Conservation (phyloP, 1,140 invertebrate species). For the Paralvinella palmiformis region DNA sequence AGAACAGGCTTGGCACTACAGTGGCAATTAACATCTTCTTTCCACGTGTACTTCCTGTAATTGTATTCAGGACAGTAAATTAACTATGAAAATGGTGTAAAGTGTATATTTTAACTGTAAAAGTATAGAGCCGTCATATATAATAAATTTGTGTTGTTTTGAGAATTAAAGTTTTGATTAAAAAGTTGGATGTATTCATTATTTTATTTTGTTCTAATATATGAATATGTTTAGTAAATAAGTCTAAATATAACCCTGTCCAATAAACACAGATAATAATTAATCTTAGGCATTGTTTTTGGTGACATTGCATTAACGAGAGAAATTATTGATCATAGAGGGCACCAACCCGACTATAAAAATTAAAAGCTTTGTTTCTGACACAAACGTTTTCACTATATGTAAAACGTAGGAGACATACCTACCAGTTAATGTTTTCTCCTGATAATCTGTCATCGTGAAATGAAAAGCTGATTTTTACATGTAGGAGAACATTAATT, state of each 20-base stretch:
- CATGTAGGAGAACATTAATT: too few species aligned
- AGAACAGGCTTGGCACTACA: conserved; percentile 1
- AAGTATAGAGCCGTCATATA: neutral
- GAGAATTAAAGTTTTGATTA: too few species aligned
- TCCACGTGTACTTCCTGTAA: neutral
- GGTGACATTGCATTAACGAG: neutral
- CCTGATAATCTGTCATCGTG: too few species aligned
- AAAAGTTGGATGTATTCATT: conserved; percentile 1
- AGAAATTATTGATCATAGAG: neutral
- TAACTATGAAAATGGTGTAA: neutral
- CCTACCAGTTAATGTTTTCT: too few species aligned
- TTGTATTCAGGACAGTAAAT: neutral
- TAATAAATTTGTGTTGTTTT: neutral
- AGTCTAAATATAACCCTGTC: neutral
- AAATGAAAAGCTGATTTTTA: too few species aligned
- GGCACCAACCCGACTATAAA: neutral
- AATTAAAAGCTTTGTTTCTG: neutral
- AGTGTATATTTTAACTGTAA: neutral
- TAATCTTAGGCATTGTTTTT: too few species aligned
- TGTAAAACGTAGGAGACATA: neutral
- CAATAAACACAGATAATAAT: neutral
- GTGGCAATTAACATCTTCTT: neutral
- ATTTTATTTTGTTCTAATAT: neutral
- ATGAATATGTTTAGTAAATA: neutral
- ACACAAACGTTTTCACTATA: too few species aligned